Evolutionary conservation across 2,888 invertebrate genomes (phyloP).

Genomic region (Empis stercorea): DNA sequence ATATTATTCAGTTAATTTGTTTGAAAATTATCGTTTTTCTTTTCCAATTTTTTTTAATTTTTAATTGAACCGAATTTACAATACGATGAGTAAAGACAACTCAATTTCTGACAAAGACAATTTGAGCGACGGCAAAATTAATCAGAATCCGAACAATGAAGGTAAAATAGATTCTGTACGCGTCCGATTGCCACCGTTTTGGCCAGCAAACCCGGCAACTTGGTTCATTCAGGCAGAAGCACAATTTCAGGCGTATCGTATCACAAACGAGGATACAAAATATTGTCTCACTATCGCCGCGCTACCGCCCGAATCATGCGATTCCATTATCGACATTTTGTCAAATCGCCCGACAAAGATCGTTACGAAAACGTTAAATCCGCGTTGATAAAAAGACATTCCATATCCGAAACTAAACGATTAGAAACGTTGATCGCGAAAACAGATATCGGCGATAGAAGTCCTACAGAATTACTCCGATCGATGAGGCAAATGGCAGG

Average conservation of each 20-base stretch:
- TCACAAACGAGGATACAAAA: neutral
- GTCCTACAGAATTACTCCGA: neutral
- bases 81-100: no score
- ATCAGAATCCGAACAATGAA: no score
- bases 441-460: neutral
- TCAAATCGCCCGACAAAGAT: neutral
- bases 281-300: neutral
- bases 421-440: neutral
- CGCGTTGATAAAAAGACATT: neutral
- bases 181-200: neutral
- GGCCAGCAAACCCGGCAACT: neutral
- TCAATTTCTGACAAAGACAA: no score
- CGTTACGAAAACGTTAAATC: neutral
- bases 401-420: neutral
- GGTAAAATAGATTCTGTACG: neutral
- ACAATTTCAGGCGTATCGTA: neutral
- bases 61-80: no score
- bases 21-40: no score
- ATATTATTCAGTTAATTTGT: no score
- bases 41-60: no score
- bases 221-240: neutral
- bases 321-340: neutral
- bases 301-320: neutral
- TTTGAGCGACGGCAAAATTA: no score
- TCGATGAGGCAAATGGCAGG: neutral